Evolutionary conservation across 2,113 vertebrate species (phyloP).

Genomic region (Paramormyrops kingsleyae): DNA sequence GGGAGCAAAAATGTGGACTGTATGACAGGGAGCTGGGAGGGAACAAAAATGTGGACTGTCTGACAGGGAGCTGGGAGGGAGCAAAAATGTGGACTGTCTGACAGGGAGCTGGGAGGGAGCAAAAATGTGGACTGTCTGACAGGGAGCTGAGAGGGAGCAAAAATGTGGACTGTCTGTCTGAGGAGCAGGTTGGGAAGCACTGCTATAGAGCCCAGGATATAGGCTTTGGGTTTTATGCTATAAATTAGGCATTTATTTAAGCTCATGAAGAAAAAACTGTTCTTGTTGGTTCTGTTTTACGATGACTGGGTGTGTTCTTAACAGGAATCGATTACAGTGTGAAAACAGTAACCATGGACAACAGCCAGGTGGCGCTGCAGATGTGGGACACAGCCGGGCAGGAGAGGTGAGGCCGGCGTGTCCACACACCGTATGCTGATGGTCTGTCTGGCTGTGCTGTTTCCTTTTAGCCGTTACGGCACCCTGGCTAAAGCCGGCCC

Average conservation of each 20-base stretch:
- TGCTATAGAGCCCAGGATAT: not conserved
- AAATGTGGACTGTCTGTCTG: too few species aligned
- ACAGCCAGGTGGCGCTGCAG: conserved; percentile 71
- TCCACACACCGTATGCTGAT: not conserved
- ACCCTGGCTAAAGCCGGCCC: not conserved
- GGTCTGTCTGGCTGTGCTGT: not conserved
- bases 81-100: too few species aligned
- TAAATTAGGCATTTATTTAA: not conserved
- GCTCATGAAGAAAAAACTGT: too few species aligned
- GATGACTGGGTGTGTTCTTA: conserved; percentile 18
- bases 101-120: too few species aligned
- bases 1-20: too few species aligned
- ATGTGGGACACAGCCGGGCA: conserved; percentile 93
- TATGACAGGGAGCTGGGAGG: too few species aligned
- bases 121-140: too few species aligned
- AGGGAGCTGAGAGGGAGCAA: too few species aligned
- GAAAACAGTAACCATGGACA: conserved; percentile 73
- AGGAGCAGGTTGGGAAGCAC: not conserved
- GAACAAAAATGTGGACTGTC: too few species aligned
- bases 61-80: too few species aligned
- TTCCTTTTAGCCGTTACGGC: not conserved
- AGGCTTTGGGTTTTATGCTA: not conserved
- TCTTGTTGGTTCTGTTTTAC: not conserved
- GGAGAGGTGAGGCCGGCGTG: conserved; percentile 60
- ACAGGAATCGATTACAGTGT: conserved; percentile 85